Conservation (phyloP, 2,888 invertebrate species). For the Netelia fuscicornis region DNA sequence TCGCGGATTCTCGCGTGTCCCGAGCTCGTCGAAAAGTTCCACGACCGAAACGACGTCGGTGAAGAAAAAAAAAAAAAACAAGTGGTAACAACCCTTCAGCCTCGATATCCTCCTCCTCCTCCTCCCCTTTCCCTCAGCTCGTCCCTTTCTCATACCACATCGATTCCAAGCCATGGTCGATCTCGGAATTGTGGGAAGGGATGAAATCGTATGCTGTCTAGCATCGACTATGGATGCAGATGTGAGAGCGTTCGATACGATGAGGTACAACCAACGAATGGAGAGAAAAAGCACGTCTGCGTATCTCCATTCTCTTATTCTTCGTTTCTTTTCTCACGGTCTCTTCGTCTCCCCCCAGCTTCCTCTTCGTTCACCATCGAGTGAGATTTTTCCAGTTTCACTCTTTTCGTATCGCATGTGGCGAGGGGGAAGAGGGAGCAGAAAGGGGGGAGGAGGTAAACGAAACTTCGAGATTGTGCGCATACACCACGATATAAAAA, state of each 20-base stretch:
- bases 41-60: constrained; percentile 49
- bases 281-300: not conserved
- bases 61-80: constrained; percentile 22
- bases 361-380: not conserved
- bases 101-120: constrained; percentile 19
- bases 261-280: not conserved
- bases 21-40: constrained; percentile 60
- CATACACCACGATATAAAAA: not conserved
- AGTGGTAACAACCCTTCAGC: constrained; percentile 65
- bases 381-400: constrained; percentile 24
- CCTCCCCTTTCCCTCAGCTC: not conserved
- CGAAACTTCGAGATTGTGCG: constrained; percentile 21
- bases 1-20: constrained; percentile 56
- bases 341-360: not conserved
- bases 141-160: not conserved
- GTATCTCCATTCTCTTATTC: not conserved
- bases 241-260: not conserved
- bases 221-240: constrained; percentile 1
- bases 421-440: no score
- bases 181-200: constrained; percentile 45
- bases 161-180: not conserved
- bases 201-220: not conserved
- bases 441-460: not conserved
- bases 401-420: not conserved
- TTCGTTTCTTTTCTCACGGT: not conserved